phyloP scores from a whole-genome alignment of 2,113 vertebrate genomes.

The Vidua macroura region DNA sequence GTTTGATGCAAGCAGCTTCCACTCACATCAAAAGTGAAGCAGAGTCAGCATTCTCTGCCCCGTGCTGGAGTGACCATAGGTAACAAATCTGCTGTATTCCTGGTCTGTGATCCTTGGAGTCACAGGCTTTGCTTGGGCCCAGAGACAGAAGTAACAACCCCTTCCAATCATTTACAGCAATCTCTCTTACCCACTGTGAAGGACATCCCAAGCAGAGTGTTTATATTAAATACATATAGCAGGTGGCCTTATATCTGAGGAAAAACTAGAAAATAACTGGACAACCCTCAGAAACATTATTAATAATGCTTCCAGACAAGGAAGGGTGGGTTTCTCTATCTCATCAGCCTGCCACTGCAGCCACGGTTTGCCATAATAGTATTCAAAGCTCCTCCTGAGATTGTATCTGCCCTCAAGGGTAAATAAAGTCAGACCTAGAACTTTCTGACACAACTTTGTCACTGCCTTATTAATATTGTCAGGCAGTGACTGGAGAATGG shows the following conservation, averaged over 20 bases:
- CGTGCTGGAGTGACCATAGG: not conserved
- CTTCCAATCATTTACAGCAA: not conserved
- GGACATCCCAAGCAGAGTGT: not conserved
- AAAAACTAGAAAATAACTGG: not conserved
- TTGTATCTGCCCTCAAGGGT: conserved; percentile 20
- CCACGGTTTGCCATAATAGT: not conserved
- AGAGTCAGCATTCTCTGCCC: not conserved
- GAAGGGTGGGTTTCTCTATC: not conserved
- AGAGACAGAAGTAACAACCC: not conserved
- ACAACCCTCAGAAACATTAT: not conserved
- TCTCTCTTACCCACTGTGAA: not conserved
- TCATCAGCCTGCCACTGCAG: not conserved
- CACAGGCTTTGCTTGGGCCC: not conserved
- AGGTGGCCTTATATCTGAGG: not conserved
- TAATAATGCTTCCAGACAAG: not conserved
- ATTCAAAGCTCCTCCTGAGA: not conserved
- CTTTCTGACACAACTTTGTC: conserved; percentile 20
- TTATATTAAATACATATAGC: not conserved
- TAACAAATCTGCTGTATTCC: not conserved
- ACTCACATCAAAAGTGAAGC: not conserved
- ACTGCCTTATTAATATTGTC: conserved; percentile 10
- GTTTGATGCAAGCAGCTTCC: not conserved
- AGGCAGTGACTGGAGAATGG: not conserved
- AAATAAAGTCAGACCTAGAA: conserved; percentile 10
- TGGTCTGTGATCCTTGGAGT: not conserved